Evolutionary conservation across 2,113 vertebrate species (phyloP).

Genomic region (Bubalus kerabau): DNA sequence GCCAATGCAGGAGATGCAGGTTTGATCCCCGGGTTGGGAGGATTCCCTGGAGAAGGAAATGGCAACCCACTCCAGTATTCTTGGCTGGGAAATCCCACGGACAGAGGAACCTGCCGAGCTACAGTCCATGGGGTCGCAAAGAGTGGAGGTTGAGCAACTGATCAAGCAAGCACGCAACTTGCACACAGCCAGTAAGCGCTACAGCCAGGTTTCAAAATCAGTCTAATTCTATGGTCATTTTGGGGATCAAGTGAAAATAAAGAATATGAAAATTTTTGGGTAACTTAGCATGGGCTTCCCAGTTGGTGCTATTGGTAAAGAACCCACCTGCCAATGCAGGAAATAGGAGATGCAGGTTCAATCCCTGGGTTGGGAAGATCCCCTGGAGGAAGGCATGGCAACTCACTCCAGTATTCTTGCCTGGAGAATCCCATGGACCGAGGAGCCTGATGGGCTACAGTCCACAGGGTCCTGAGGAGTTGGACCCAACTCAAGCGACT

Average conservation of each 20-base stretch:
- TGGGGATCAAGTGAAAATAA: neutral
- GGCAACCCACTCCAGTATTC: neutral
- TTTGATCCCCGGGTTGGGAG: neutral
- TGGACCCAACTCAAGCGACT: neutral
- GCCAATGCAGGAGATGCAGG: rapidly evolving
- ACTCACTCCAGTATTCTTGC: neutral
- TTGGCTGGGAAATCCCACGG: neutral
- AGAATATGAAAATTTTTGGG: neutral
- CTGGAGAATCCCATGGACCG: neutral
- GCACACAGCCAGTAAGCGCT: neutral
- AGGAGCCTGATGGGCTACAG: neutral
- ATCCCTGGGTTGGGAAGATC: neutral
- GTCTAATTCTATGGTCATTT: neutral
- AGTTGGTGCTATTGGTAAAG: neutral
- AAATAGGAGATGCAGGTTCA: neutral
- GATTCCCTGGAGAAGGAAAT: neutral
- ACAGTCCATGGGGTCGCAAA: neutral
- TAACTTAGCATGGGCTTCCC: neutral
- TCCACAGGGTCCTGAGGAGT: neutral
- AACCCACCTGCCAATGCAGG: neutral
- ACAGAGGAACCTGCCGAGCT: rapidly evolving
- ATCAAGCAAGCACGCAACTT: neutral
- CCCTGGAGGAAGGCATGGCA: neutral
- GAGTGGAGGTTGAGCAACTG: neutral
- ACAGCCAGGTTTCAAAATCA: neutral